Evolutionary conservation across 2,888 invertebrate genomes (phyloP).

Genomic region (Uloborus plumipes): DNA sequence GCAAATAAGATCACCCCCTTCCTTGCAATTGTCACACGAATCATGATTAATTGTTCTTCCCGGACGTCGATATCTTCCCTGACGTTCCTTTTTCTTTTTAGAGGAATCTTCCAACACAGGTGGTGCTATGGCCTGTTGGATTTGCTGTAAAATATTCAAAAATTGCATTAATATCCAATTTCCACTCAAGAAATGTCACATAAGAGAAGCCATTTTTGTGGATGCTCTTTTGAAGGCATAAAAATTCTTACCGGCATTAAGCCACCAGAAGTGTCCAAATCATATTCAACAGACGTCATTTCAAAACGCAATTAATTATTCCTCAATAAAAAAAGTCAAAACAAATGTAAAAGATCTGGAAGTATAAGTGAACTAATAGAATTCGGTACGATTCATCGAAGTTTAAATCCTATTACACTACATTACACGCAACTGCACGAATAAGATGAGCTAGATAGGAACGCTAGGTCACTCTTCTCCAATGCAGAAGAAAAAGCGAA

Average conservation of each 20-base stretch:
- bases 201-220: conserved; percentile 23
- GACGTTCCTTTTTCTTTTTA: conserved; percentile 50
- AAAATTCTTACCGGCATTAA: conserved; percentile 85
- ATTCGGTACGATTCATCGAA: too few relatives aligned
- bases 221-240: not conserved
- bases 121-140: conserved; percentile 88
- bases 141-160: conserved; percentile 77
- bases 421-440: too few relatives aligned
- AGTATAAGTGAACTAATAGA: too few relatives aligned
- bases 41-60: conserved; percentile 81
- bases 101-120: conserved; percentile 81
- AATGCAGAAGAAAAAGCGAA: too few relatives aligned
- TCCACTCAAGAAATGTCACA: not conserved
- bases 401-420: too few relatives aligned
- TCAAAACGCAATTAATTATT: not conserved
- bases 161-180: too few relatives aligned
- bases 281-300: conserved; percentile 81
- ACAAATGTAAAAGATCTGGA: too few relatives aligned
- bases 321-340: too few relatives aligned
- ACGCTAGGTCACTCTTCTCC: too few relatives aligned
- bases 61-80: conserved; percentile 68
- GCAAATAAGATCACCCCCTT: conserved; percentile 94
- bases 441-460: too few relatives aligned
- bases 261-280: conserved; percentile 83
- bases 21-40: conserved; percentile 92